phyloP scores from a whole-genome alignment of 2,113 vertebrate species.

The Casuarius casuarius region DNA sequence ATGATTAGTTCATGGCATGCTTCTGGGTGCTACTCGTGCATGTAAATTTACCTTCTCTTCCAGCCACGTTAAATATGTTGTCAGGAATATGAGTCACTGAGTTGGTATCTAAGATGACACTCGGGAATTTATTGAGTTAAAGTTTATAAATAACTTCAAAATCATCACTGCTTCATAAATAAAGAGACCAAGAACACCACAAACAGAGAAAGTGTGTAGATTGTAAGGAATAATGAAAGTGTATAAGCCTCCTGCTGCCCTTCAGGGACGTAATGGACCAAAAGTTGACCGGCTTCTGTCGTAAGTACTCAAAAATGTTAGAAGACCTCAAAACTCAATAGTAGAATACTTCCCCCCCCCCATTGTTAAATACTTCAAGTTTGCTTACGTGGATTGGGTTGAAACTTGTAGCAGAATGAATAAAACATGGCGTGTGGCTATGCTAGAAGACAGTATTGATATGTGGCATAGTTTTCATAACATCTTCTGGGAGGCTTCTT shows the following conservation, averaged over 20 bases:
- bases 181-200: slow-evolving; percentile 34
- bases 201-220: neutral
- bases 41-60: slow-evolving; percentile 60
- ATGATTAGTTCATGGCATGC: slow-evolving; percentile 46
- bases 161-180: slow-evolving; percentile 67
- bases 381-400: neutral
- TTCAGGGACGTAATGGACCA: slow-evolving; percentile 73
- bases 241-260: slow-evolving; percentile 28
- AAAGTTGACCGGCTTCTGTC: slow-evolving; percentile 72
- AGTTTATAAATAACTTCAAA: slow-evolving; percentile 78
- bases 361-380: neutral
- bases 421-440: neutral
- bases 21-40: slow-evolving; percentile 16
- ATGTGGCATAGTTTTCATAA: accelerated
- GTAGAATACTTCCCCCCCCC: neutral
- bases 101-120: slow-evolving; percentile 38
- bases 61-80: slow-evolving; percentile 45
- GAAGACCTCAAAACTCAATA: accelerated
- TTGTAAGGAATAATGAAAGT: slow-evolving; percentile 68
- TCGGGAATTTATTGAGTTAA: slow-evolving; percentile 68
- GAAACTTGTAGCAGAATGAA: neutral
- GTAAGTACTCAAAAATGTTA: slow-evolving; percentile 68
- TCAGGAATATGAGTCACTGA: slow-evolving; percentile 65
- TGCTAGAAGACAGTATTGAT: neutral
- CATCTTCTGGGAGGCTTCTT: neutral